These are phyloP conservation scores for Drosophila carrolli DNA, from an alignment of 1,140 invertebrate genomes.

Conservation along the genomic window DNA sequence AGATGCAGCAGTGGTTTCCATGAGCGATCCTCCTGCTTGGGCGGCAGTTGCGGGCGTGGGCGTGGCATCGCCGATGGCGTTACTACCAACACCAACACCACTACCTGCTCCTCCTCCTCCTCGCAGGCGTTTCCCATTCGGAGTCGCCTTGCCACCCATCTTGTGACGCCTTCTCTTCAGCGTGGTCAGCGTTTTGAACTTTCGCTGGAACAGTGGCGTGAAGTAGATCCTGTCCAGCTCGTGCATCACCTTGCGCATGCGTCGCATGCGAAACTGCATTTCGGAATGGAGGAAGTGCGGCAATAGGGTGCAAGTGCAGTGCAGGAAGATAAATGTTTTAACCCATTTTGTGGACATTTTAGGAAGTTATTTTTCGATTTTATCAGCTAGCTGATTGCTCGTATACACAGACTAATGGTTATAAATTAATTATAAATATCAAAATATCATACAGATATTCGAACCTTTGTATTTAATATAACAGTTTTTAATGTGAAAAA, in stretches of 20 bases:
- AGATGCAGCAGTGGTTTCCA: neutral
- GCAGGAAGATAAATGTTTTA: neutral
- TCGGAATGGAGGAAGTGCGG: neutral
- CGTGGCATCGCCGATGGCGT: neutral
- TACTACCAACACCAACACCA: neutral
- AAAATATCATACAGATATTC: too few species aligned
- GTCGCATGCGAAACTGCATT: slow-evolving; percentile 64
- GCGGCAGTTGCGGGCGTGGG: neutral
- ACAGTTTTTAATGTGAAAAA: too few species aligned
- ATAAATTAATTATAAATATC: too few species aligned
- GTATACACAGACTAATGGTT: too few species aligned
- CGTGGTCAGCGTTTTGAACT: slow-evolving; percentile 64
- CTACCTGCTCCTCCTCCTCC: slow-evolving; percentile 33
- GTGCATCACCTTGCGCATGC: slow-evolving; percentile 80
- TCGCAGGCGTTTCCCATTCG: slow-evolving; percentile 23
- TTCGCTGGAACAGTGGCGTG: slow-evolving; percentile 73
- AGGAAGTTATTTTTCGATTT: too few species aligned
- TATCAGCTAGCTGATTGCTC: too few species aligned
- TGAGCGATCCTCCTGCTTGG: neutral
- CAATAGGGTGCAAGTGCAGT: neutral
- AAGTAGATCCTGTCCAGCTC: slow-evolving; percentile 80
- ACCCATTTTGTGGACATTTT: too few species aligned
- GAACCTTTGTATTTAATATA: too few species aligned
- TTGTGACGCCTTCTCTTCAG: slow-evolving; percentile 63
- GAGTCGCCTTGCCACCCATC: slow-evolving; percentile 24